Evolutionary conservation across 2,113 vertebrate genomes (phyloP), one percentile per base, ranked within the genome.

Genomic region (Ctenomys sociabilis): DNA sequence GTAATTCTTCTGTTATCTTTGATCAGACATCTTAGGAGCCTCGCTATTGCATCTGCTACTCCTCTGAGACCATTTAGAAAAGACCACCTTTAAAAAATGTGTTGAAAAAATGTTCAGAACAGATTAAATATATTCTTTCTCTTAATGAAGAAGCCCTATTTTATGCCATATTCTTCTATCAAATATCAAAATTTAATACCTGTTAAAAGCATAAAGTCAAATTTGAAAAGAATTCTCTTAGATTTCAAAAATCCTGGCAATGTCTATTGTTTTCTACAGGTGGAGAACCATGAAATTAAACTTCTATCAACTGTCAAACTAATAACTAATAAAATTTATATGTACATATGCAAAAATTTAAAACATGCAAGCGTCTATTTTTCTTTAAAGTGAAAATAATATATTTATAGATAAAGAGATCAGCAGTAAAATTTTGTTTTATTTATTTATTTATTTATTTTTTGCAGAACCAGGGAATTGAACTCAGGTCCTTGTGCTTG

Each of bases 81-180:
- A 90, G 37, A 63, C n/a, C 52, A 2, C 95, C 0, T 2, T 59
- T 94, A 90, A 14, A 96, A 85, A 80, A 81, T 81, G 54, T 85
- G 49, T 63, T 1, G 8, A 1, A 70, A 93, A 97, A 89, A 87
- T 24, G 61, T 97, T 86, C 80, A 94, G 57, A 97, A 61, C 66
- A 96, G 83, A 89, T 24, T 94, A 91, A 95, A 91, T 98, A 5
- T 77, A 80, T 63, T 97, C 14, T 95, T 98, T 64, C 97, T 95
- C 77, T 93, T 11, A 40, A 77, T 96, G 91, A 97, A 78, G 14
- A 78, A 97, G 81, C 96, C 72, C 96, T 97, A 96, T 97, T 97
- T 98, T 83, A 95, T 97, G 97, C 81, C 61, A 84, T 91, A 80
- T 95, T 97, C 96, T 97, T 97, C 97, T 82, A 96, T 97, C 92